phyloP scores from a whole-genome alignment of 2,797 vertebrate species.

The Poeciliopsis paucimaculata region DNA sequence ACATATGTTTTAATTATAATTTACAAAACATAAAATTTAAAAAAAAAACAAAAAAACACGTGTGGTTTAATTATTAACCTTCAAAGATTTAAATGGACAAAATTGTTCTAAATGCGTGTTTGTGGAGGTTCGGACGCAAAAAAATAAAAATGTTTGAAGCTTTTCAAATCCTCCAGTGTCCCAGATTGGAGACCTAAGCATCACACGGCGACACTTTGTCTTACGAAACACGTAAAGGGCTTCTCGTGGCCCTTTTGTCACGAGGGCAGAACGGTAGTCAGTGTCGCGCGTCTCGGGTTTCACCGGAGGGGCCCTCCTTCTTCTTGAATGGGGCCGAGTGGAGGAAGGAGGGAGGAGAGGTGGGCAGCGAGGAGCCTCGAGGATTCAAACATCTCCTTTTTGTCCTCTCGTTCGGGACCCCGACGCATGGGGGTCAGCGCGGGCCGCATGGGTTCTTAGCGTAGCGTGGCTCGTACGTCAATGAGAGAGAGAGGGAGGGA shows the following conservation, averaged over 20 bases:
- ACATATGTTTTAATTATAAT: background rate
- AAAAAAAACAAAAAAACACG: background rate
- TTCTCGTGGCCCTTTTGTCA: slow-evolving; percentile 23
- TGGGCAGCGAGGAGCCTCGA: slow-evolving; percentile 33
- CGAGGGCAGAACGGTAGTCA: slow-evolving; percentile 59
- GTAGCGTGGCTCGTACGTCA: slow-evolving; percentile 36
- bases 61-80: background rate
- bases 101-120: background rate
- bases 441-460: slow-evolving; percentile 51
- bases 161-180: background rate
- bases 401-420: slow-evolving; percentile 54
- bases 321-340: slow-evolving; percentile 60
- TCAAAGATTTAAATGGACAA: background rate
- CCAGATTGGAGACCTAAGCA: background rate
- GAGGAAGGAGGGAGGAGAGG: slow-evolving; percentile 15
- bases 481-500: slow-evolving; percentile 43
- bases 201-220: background rate
- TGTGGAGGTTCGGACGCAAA: background rate
- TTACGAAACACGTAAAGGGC: slow-evolving; percentile 19
- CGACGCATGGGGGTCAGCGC: slow-evolving; percentile 71
- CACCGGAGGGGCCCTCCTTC: slow-evolving; percentile 68
- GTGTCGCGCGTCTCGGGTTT: slow-evolving; percentile 67
- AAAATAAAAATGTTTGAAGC: background rate
- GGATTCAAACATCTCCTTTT: slow-evolving; percentile 43
- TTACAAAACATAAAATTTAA: too few relatives aligned